A percentile compares a stretch with the other conserved stretches of the same genome.
These are phyloP conservation scores for Antigone vipio DNA, from an alignment of 2,113 vertebrate genomes.

Conservation along the genomic window DNA sequence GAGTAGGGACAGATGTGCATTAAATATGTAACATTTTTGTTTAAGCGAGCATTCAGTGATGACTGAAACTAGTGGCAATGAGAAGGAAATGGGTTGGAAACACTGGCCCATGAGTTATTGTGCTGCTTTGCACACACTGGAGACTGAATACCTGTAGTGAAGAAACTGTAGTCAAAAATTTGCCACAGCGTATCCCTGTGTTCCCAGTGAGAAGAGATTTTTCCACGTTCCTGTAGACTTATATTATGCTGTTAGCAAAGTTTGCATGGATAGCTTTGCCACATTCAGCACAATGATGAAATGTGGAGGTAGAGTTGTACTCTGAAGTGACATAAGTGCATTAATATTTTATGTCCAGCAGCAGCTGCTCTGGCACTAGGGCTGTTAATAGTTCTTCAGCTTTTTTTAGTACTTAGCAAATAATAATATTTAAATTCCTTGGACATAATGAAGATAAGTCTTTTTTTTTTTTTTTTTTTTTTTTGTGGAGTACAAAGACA, in stretches of 20 bases:
- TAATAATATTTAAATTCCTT: slow-evolving; percentile 25
- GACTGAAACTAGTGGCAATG: not conserved
- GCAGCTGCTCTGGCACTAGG: not conserved
- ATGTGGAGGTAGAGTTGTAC: not conserved
- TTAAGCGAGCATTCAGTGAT: not conserved
- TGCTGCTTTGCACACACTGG: not conserved
- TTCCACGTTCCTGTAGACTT: not conserved
- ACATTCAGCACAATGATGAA: not conserved
- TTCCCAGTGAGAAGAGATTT: not conserved
- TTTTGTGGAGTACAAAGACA: not conserved
- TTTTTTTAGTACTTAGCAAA: slow-evolving; percentile 10
- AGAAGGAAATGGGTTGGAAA: not conserved
- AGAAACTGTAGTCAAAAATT: not conserved
- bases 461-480: not conserved
- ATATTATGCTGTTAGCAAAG: not conserved
- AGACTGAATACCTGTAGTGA: not conserved
- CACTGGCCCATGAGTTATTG: not conserved
- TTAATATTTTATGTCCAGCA: not conserved
- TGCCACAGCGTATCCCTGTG: not conserved
- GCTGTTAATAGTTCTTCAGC: not conserved
- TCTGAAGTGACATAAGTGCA: not conserved
- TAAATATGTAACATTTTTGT: not conserved
- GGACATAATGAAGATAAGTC: slow-evolving; percentile 42
- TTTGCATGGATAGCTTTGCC: not conserved
- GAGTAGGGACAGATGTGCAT: not conserved